Percentiles rank a stretch among this genome's conserved stretches.
Evolutionary conservation across 2,113 vertebrate species (phyloP).

Genomic region (Octodon degus): DNA sequence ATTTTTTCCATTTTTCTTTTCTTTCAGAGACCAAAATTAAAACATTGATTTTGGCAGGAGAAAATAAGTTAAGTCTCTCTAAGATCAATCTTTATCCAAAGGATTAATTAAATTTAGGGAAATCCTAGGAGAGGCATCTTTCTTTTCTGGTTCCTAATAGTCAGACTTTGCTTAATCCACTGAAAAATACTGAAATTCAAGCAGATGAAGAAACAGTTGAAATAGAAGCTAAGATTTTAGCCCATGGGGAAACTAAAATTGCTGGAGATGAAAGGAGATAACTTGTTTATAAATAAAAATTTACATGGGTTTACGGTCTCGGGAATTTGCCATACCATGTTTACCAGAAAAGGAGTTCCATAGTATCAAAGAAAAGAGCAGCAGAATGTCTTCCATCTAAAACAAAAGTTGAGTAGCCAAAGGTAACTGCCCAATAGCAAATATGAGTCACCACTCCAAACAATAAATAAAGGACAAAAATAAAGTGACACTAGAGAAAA

Average conservation of each 20-base stretch:
- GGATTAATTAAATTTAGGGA: neutral
- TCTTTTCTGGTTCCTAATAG: neutral
- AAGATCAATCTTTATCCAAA: neutral
- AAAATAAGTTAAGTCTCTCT: constrained; percentile 15
- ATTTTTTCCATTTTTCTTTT: constrained; percentile 39
- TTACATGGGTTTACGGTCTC: constrained; percentile 8
- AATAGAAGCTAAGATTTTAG: constrained; percentile 15
- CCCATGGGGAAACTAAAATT: neutral
- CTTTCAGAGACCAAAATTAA: constrained; percentile 43
- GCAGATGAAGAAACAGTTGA: neutral
- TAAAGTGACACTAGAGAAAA: neutral
- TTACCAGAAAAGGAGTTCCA: constrained; percentile 44
- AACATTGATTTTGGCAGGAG: constrained; percentile 8
- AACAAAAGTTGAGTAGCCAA: neutral
- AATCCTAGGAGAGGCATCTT: neutral
- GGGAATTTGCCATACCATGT: neutral
- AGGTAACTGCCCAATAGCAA: constrained; percentile 26
- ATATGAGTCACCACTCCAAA: constrained; percentile 16
- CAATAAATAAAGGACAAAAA: constrained; percentile 45
- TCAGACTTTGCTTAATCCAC: neutral
- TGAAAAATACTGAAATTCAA: constrained; percentile 48
- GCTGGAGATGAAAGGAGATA: constrained; percentile 21
- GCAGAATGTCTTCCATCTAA: neutral
- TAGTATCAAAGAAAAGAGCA: neutral
- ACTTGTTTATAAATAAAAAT: constrained; percentile 52